A percentile compares a stretch with the other conserved stretches of the same genome.
These are phyloP conservation scores for Drosophila mettleri DNA, from an alignment of 2,888 invertebrate genomes.

Conservation along the genomic window DNA sequence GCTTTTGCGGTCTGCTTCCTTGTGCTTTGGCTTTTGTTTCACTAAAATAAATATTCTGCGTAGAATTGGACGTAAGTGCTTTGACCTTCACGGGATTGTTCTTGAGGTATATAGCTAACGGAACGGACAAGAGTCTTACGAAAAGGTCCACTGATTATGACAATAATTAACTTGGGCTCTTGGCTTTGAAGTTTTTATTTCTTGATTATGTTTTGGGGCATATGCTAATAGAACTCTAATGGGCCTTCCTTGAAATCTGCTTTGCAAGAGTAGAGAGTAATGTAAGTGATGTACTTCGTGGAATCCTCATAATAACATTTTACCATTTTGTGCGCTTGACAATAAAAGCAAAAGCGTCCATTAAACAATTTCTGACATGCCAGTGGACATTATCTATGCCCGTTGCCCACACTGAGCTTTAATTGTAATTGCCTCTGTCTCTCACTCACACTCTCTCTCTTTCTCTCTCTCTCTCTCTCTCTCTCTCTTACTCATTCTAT, in stretches of 20 bases:
- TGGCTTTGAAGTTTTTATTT: slow-evolving; percentile 15
- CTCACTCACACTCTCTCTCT: too few relatives aligned
- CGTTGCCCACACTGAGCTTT: slow-evolving; percentile 29
- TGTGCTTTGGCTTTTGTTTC: slow-evolving; percentile 40
- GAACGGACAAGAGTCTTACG: slow-evolving; percentile 1
- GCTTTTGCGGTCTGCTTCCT: neutral
- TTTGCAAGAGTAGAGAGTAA: neutral
- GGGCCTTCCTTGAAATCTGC: neutral
- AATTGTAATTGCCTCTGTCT: slow-evolving; percentile 41
- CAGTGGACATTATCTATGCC: slow-evolving; percentile 38
- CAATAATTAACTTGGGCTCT: slow-evolving; percentile 29
- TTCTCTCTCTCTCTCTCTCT: neutral
- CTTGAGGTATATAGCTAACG: slow-evolving; percentile 5
- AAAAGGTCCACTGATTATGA: slow-evolving; percentile 20
- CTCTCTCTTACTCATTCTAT: slow-evolving; percentile 3
- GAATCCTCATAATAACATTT: neutral
- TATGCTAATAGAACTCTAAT: neutral
- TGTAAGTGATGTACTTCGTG: neutral
- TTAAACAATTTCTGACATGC: slow-evolving; percentile 36
- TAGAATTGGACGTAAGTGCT: slow-evolving; percentile 63
- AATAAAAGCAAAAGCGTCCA: slow-evolving; percentile 29
- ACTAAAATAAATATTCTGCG: slow-evolving; percentile 59
- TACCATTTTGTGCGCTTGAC: slow-evolving; percentile 4
- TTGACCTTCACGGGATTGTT: slow-evolving; percentile 44
- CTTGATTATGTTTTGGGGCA: neutral